Evolutionary conservation across 2,113 vertebrate genomes (phyloP).

Genomic region (Leptocoma aspasia): DNA sequence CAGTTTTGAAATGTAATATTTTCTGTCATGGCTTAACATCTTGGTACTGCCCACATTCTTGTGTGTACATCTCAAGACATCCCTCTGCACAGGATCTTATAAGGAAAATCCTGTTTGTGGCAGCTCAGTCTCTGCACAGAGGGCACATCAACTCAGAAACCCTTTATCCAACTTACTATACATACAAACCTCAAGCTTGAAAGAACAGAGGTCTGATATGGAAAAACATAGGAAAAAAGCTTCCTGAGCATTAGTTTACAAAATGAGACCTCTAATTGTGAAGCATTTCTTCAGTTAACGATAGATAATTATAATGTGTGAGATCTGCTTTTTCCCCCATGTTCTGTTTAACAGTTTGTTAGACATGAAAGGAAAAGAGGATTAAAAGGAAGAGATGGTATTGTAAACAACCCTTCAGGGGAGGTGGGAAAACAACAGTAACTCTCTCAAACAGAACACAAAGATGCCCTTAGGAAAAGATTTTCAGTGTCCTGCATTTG

Average conservation of each 20-base stretch:
- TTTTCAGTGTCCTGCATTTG: conserved; percentile 49
- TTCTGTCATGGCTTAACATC: background rate
- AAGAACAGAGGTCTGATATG: background rate
- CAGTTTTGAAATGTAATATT: background rate
- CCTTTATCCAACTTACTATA: background rate
- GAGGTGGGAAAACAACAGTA: conserved; percentile 49
- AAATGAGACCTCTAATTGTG: conserved; percentile 12
- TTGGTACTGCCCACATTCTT: background rate
- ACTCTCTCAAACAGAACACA: conserved; percentile 30
- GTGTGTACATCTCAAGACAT: background rate
- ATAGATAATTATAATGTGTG: background rate
- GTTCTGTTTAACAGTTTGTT: conserved; percentile 35
- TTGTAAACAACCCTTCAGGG: conserved; percentile 35
- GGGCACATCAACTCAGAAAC: background rate
- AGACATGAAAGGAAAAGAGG: conserved; percentile 51
- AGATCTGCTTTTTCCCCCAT: background rate
- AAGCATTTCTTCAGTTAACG: conserved; percentile 33
- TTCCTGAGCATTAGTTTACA: background rate
- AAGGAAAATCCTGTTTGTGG: background rate
- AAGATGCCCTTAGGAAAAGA: conserved; percentile 44
- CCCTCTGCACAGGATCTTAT: background rate
- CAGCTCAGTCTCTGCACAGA: background rate
- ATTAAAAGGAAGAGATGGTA: conserved; percentile 47
- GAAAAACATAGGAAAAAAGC: background rate
- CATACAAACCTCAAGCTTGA: background rate